A percentile compares a stretch with the other conserved stretches of the same genome.
These are phyloP conservation scores for Colaptes auratus DNA, from an alignment of 2,113 vertebrate genomes.

Conservation along the genomic window DNA sequence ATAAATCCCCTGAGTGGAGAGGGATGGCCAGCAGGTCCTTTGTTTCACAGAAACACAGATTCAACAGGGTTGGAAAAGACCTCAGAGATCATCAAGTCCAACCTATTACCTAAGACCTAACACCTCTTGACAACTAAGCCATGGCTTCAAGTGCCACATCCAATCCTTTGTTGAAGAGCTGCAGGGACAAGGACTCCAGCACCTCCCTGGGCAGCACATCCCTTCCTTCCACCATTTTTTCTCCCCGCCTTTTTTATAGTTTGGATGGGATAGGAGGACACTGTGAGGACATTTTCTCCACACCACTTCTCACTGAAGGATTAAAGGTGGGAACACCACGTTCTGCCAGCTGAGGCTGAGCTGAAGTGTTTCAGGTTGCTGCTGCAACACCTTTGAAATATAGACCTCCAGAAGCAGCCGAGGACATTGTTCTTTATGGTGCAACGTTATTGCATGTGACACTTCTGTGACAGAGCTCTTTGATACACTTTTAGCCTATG, in stretches of 20 bases:
- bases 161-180: too few species aligned
- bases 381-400: neutral
- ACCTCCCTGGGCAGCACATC: too few species aligned
- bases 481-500: slow-evolving; percentile 39
- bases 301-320: neutral
- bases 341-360: neutral
- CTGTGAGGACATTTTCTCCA: neutral
- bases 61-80: too few species aligned
- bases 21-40: neutral
- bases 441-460: slow-evolving; percentile 36
- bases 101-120: too few species aligned
- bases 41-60: neutral
- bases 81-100: too few species aligned
- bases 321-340: neutral
- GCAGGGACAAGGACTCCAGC: too few species aligned
- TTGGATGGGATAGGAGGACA: neutral
- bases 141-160: too few species aligned
- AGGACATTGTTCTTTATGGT: neutral
- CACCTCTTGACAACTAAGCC: too few species aligned
- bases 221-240: neutral
- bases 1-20: neutral
- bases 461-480: slow-evolving; percentile 11
- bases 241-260: neutral
- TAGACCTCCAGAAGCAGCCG: neutral
- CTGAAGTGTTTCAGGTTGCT: neutral